Evolutionary conservation across 2,797 vertebrate genomes (phyloP), one percentile per base, ranked within the genome.

Genomic region (Mallotus villosus): DNA sequence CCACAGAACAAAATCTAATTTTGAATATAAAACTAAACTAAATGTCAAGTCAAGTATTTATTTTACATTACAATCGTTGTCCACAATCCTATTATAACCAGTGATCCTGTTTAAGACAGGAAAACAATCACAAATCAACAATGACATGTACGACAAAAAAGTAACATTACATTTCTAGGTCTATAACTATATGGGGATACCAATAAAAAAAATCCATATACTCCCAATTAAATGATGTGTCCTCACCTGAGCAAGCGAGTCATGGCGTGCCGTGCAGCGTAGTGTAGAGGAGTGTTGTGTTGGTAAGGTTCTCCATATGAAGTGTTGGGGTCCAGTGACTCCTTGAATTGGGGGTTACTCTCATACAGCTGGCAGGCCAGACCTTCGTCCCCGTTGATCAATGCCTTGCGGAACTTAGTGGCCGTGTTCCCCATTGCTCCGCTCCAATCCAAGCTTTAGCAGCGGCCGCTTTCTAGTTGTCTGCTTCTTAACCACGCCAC

Each of bases 301-400:
- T 99, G 97, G 89, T 99, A 99, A 4, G 96, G 96, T 80, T 99
- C 98, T 87, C 98, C 98, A 32, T 99, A 99, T 60, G 97, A 97
- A 84, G 95, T 93, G 89, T 99, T 99, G 83, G 98, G 98, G 91
- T 99, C 98, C 86, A 99, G 91, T 76, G 96, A 95, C 86, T 99
- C 97, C 89, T 97, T 99, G 70, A 99, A 94, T 84, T 99, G 98
- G 64, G 95, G 96, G 89, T 98, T 99, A 86, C 94, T 95, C 86
- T 99, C 97, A 14, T 97, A 99, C 74, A 99, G 95, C 81, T 99
- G 97, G 91, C 94, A 97, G 79, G 97, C 96, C 87, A 99, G 89
- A 82, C 94, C 84, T 92, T 99, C 97, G 77, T 99, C 97, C 82
- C 97, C 97, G 53, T 94, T 98, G 89, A 98, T 95, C 82, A 99